Conservation (phyloP, 2,113 vertebrate species). For the Gopherus flavomarginatus region DNA sequence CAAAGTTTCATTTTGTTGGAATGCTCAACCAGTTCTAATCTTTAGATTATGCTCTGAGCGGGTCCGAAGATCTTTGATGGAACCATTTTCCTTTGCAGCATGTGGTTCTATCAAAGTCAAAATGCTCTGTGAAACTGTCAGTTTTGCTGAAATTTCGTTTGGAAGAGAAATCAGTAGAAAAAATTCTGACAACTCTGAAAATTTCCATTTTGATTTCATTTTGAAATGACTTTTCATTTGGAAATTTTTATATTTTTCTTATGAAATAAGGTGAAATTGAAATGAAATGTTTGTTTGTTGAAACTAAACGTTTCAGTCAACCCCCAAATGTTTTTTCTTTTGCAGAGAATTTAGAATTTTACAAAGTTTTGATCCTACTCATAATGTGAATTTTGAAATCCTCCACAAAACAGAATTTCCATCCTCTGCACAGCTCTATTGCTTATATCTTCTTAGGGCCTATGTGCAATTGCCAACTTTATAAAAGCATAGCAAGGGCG, state of each 20-base stretch:
- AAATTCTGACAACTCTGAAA: background rate
- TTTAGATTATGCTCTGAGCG: background rate
- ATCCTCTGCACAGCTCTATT: accelerated
- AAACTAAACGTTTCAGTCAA: background rate
- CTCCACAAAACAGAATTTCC: background rate
- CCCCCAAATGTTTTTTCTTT: background rate
- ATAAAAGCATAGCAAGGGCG: background rate
- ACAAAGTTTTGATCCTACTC: background rate
- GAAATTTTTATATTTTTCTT: constrained; percentile 24
- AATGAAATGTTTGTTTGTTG: background rate
- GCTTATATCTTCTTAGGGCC: background rate
- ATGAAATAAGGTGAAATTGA: constrained; percentile 42
- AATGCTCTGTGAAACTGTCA: background rate
- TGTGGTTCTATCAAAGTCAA: background rate
- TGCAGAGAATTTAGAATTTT: background rate
- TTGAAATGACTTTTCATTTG: background rate
- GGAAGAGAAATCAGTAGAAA: background rate
- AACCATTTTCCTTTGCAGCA: accelerated
- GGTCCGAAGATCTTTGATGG: accelerated
- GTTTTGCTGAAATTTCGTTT: background rate
- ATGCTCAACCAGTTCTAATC: background rate
- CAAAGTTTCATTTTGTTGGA: background rate
- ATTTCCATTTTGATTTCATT: background rate
- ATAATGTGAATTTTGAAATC: background rate
- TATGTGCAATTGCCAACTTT: accelerated